phyloP scores from a whole-genome alignment of 2,113 vertebrate species.

The Eolophus roseicapilla region DNA sequence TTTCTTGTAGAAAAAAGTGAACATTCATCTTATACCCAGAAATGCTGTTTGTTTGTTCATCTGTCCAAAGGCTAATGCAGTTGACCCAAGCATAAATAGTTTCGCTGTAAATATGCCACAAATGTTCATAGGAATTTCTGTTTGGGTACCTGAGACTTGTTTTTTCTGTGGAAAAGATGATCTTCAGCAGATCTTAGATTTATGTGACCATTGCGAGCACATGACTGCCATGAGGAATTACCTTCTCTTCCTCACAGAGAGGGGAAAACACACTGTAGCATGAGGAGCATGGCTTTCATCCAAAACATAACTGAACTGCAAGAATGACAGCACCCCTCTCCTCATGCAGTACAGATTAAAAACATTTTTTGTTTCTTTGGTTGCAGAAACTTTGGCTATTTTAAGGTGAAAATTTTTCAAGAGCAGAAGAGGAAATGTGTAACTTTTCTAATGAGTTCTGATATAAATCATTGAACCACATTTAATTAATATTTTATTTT shows the following conservation, averaged over 20 bases:
- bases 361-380: not conserved
- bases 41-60: not conserved
- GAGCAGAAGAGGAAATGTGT: not conserved
- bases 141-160: not conserved
- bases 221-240: not conserved
- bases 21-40: not conserved
- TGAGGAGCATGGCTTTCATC: not conserved
- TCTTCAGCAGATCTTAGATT: not conserved
- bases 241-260: not conserved
- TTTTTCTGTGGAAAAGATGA: not conserved
- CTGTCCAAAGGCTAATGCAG: not conserved
- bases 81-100: not conserved
- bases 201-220: fast-evolving
- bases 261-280: not conserved
- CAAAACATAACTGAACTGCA: not conserved
- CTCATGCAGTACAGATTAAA: not conserved
- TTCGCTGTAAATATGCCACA: not conserved
- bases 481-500: slow-evolving; percentile 17
- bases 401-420: not conserved
- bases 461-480: not conserved
- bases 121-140: not conserved
- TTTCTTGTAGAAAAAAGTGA: not conserved
- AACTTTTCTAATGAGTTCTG: not conserved
- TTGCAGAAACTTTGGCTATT: not conserved
- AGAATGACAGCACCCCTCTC: not conserved